Conservation (phyloP, 2,797 vertebrate genomes). For the Sebastes nivosus region DNA sequence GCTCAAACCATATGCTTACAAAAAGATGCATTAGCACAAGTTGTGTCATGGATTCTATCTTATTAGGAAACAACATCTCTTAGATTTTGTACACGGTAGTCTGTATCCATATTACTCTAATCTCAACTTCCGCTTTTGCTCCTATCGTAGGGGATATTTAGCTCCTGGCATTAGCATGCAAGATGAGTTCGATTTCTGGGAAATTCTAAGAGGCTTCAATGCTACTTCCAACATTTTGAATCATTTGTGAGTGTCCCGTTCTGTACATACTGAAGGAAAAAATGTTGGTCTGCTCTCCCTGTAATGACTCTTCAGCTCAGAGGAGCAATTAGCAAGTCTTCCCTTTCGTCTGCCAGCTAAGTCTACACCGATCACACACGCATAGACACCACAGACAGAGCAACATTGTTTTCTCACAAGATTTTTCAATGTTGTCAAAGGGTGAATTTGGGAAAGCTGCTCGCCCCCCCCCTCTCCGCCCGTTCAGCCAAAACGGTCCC, state of each 20-base stretch:
- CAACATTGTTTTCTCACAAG: slow-evolving; percentile 58
- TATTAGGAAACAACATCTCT: not conserved
- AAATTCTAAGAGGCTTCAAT: not conserved
- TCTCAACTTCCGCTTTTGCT: not conserved
- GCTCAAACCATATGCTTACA: not conserved
- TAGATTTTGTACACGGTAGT: not conserved
- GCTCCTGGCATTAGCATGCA: not conserved
- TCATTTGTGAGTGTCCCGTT: not conserved
- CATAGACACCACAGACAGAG: slow-evolving; percentile 32
- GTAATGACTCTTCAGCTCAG: slow-evolving; percentile 40
- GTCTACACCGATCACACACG: slow-evolving; percentile 42
- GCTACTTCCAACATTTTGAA: not conserved
- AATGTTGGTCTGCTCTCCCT: slow-evolving; percentile 12
- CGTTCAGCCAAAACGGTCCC: slow-evolving; percentile 40
- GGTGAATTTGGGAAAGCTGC: slow-evolving; percentile 53
- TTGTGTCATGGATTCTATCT: not conserved
- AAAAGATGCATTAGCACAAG: not conserved
- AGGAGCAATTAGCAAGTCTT: slow-evolving; percentile 55
- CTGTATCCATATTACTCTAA: not conserved
- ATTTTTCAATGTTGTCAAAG: slow-evolving; percentile 54
- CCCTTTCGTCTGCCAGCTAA: slow-evolving; percentile 31
- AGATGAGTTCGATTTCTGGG: not conserved
- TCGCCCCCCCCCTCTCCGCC: slow-evolving; percentile 1
- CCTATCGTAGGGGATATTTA: not conserved
- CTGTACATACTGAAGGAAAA: slow-evolving; percentile 13